These are phyloP conservation scores for Notospermus geniculatus DNA, from an alignment of 1,140 invertebrate genomes.

Conservation along the genomic window DNA sequence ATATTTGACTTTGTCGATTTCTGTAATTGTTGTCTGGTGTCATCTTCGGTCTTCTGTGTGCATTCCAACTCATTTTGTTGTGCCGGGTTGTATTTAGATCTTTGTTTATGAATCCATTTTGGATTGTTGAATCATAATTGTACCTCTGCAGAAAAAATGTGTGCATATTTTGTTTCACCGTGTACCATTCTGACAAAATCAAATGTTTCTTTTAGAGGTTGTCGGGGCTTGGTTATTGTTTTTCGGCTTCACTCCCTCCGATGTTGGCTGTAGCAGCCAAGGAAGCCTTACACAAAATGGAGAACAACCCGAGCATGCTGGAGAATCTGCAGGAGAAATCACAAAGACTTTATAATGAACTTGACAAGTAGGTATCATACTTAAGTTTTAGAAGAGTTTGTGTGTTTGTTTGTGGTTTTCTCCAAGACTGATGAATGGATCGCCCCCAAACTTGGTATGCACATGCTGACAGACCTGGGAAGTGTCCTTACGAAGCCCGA, in stretches of 20 bases:
- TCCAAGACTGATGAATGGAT: too few relatives aligned
- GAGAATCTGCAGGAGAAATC: slow-evolving; percentile 3
- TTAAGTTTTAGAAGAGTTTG: slow-evolving; percentile 1
- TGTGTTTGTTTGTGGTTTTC: too few relatives aligned
- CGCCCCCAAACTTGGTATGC: too few relatives aligned
- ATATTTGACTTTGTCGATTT: too few relatives aligned
- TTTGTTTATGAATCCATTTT: too few relatives aligned
- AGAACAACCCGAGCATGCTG: slow-evolving; percentile 64
- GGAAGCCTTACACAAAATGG: slow-evolving; percentile 72
- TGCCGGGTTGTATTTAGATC: too few relatives aligned
- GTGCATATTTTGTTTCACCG: background rate
- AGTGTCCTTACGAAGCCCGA: too few relatives aligned
- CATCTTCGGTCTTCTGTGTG: too few relatives aligned
- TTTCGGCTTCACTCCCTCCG: slow-evolving; percentile 94
- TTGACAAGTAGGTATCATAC: slow-evolving; percentile 6
- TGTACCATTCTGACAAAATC: slow-evolving; percentile 22
- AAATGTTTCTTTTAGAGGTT: slow-evolving; percentile 56
- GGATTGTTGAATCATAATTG: too few relatives aligned
- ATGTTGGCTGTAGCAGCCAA: slow-evolving; percentile 84
- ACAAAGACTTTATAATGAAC: background rate
- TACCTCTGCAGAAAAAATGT: background rate
- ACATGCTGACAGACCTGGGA: too few relatives aligned
- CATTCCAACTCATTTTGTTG: too few relatives aligned
- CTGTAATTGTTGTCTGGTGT: too few relatives aligned
- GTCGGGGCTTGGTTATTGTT: slow-evolving; percentile 81